Evolutionary conservation across 2,113 vertebrate genomes (phyloP), one percentile per base, ranked within the genome.

Genomic region (Brachypteracias leptosomus): DNA sequence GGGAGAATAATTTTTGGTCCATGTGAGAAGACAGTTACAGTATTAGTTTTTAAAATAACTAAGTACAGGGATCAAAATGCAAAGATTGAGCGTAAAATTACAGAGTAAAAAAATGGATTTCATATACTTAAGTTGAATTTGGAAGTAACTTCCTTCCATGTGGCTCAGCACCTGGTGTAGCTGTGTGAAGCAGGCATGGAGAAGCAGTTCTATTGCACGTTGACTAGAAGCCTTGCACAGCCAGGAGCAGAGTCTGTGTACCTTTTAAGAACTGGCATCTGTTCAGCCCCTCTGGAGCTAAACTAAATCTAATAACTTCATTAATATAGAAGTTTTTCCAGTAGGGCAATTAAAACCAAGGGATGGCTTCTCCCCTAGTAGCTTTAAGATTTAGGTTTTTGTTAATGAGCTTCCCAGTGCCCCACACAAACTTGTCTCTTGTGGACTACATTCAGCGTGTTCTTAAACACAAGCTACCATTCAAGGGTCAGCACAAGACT

Each of bases 41-140:
- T 47, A 33, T 55, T 65, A 3, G 6, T 15, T 42, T 65, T 44
- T 4, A 11, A 78, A 36, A 6, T 77, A 47, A 57, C 35, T 2
- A 72, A 61, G 26, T 73, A 51, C n/a, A 47, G 44, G 13, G 25
- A 5, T 31, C 25, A 88, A 87, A 91, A 65, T 24, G 33, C 19
- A 42, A 73, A 89, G 33, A 33, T 6, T 2, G 4, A 33, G 15
- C 67, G 31, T 63, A 63, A 77, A 86, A 51, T 20, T 75, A 46
- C 0, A 5, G 18, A 11, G 3, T 0, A 0, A 6, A 13, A 25
- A 70, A 11, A 28, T 54, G 7, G 7, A n/a, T 46, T 85, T 16
- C 40, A 12, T 52, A 3, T 20, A 35, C 4, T 66, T 12, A 24
- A 58, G 26, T 3, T 80, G 17, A 59, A 71, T 47, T 36, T 54